Base-by-base conservation (phyloP, 1,140 invertebrate species). In the Homalodisca vitripennis region DNA sequence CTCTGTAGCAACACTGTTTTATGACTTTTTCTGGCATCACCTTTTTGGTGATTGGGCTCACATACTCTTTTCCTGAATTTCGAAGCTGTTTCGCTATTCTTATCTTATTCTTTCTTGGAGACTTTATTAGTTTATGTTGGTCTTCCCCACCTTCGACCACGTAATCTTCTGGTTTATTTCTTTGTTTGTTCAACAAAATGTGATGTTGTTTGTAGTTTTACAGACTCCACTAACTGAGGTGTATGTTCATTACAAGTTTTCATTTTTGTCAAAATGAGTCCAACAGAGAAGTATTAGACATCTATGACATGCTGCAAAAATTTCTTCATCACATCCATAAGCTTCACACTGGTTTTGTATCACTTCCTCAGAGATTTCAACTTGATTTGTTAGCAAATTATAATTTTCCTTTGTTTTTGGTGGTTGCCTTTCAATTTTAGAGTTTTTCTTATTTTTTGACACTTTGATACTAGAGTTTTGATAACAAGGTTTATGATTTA, bases 201-300 rank as follows among this genome's bases (percentile, higher is more conserved):
- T 10, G 22, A 20, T 55, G 51, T 20, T 6, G 3, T 20, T 26
- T 20, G 22, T 20, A 55, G 24, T 6, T 10, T 10, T 55, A 6
- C 10, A 20, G 10, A 20, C n/a, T n/a, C n/a, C n/a, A n/a, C n/a
- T n/a, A n/a, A n/a, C n/a, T n/a, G n/a, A n/a, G n/a, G n/a, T n/a
- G n/a, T n/a, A n/a, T n/a, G n/a, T n/a, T n/a, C n/a, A n/a, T n/a
- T n/a, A n/a, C n/a, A n/a, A n/a, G n/a, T n/a, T n/a, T n/a, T n/a
- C n/a, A n/a, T n/a, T n/a, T n/a, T 55, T 55, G 20, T 55, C 51
- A 55, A 55, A 55, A 26, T 55, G 51, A n/a, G 17, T 55, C 51
- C 51, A 10, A 55, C 3, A 17, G 22, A 12, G 22, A 55, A 55
- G 20, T 12, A 55, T 55, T 20, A 55, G 24, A 20, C 51, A 55